A percentile compares a stretch with the other conserved stretches of the same genome.
phyloP scores from a whole-genome alignment of 53 echinoderm and acorn worm genomes.

The Antedon mediterranea region DNA sequence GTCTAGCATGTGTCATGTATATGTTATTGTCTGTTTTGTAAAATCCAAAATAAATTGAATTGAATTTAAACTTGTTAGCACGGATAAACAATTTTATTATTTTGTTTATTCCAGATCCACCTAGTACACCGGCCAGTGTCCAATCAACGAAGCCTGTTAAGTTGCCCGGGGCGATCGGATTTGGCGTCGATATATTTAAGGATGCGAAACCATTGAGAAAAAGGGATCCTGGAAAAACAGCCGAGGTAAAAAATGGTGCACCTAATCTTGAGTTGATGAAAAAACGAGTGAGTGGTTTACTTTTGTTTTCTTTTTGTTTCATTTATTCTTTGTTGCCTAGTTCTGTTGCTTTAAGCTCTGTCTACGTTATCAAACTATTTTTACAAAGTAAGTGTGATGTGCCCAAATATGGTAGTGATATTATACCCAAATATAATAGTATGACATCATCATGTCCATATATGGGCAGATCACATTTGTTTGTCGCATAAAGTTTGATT shows the following conservation, averaged over 20 bases:
- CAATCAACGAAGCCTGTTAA: background rate
- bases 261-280: background rate
- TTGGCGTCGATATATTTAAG: background rate
- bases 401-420: too few species aligned
- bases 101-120: background rate
- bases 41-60: too few species aligned
- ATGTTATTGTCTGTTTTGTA: too few species aligned
- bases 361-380: too few species aligned
- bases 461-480: too few species aligned
- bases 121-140: background rate
- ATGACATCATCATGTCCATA: too few species aligned
- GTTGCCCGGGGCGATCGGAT: background rate
- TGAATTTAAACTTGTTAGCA: too few species aligned
- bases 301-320: background rate
- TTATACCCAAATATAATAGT: too few species aligned
- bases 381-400: too few species aligned
- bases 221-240: background rate
- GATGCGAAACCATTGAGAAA: background rate
- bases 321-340: background rate
- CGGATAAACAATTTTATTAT: background rate
- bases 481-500: too few species aligned
- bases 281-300: background rate
- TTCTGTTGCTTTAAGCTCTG: too few species aligned
- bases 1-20: too few species aligned
- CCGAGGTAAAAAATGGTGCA: background rate